Evolutionary conservation across 2,113 vertebrate genomes (phyloP).

Genomic region (Eonycteris spelaea): DNA sequence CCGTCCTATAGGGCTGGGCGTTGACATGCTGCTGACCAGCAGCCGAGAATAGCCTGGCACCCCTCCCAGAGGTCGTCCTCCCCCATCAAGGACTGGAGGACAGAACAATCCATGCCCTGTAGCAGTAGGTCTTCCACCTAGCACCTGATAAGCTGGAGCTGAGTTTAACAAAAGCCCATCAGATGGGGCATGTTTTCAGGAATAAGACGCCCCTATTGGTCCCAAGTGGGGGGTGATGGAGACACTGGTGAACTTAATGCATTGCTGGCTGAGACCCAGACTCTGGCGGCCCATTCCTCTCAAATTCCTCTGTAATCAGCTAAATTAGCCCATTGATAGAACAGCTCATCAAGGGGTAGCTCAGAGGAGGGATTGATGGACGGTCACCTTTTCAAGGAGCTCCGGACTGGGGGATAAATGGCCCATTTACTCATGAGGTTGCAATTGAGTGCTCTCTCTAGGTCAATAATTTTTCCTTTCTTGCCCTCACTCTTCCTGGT

Average conservation of each 20-base stretch:
- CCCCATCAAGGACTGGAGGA: conserved; percentile 43
- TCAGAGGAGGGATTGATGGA: conserved; percentile 65
- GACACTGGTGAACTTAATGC: conserved; percentile 64
- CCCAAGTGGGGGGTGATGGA: conserved; percentile 49
- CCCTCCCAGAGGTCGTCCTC: not conserved
- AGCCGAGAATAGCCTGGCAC: conserved; percentile 60
- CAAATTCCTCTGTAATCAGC: conserved; percentile 76
- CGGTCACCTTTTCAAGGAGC: conserved; percentile 75
- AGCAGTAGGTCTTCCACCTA: conserved; percentile 25
- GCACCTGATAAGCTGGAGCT: conserved; percentile 73
- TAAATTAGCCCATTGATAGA: conserved; percentile 74
- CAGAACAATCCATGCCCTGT: not conserved
- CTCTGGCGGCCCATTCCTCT: conserved; percentile 58
- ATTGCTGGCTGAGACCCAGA: conserved; percentile 69
- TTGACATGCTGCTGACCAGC: not conserved
- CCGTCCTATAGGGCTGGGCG: not conserved
- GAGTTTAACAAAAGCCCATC: conserved; percentile 53
- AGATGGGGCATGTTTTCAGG: conserved; percentile 54
- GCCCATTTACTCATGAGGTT: conserved; percentile 65
- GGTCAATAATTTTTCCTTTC: conserved; percentile 58
- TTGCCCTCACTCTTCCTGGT: conserved; percentile 12
- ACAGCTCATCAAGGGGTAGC: conserved; percentile 59
- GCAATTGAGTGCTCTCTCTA: conserved; percentile 41
- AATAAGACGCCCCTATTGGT: conserved; percentile 46
- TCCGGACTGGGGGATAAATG: conserved; percentile 56